Evolutionary conservation across 2,888 invertebrate species (phyloP), one percentile per base, ranked within the genome.

Genomic region (Piscicola geometra): DNA sequence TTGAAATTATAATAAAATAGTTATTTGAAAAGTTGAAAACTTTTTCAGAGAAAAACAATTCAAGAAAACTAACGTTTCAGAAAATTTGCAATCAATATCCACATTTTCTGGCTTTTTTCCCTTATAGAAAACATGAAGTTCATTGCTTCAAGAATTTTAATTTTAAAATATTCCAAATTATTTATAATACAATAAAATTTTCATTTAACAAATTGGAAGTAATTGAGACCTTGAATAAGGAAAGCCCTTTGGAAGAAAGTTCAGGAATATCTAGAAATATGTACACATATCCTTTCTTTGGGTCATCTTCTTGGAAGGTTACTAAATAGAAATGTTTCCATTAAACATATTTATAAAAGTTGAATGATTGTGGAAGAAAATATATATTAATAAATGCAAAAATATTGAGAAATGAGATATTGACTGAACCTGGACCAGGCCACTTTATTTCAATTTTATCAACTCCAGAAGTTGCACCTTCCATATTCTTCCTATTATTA

Each of bases 221-320:
- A n/a, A n/a, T n/a, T n/a, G n/a, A 41, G 5, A 41, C 41, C 41
- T 41, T 41, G 41, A 41, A 41, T 5, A 25, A 56, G n/a, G 25
- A 15, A 15, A 56, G 5, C 3, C 60, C 25, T 56, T 56, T 56
- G n/a, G 60, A 15, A 21, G 60, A 3, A 15, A 56, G 60, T 56
- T 56, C 60, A 56, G 60, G 60, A 15, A 56, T 56, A 25, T 18
- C 25, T 5, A 56, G 60, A 56, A 56, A 56, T 15, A 56, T 56
- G n/a, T 56, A 56, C 3, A 56, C 60, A 21, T 56, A 56, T 15
- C 60, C 60, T n/a, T 56, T 56, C n/a, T 56, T 56, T 56, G 60
- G 60, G n/a, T 56, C 60, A 56, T 56, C 60, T 21, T 56, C 60
- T 56, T 56, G 60, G 25, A 56, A 56, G n/a, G 60, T 56, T 56